Percentiles rank a stretch among this genome's conserved stretches.
Conservation (phyloP, 2,113 vertebrate species). For the Ovibos moschatus region DNA sequence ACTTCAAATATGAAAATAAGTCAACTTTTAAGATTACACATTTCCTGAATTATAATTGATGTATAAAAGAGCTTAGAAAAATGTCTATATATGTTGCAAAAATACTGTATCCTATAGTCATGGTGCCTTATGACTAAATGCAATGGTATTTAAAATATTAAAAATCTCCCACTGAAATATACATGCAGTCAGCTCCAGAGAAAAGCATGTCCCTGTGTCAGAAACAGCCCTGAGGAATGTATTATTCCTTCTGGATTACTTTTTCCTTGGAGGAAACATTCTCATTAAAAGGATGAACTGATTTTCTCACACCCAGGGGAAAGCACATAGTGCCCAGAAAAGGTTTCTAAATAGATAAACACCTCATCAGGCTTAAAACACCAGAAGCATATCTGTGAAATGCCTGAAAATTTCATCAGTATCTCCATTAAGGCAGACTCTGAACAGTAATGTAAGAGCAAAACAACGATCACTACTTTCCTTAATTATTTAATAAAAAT, state of each 20-base stretch:
- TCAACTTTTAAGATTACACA: neutral
- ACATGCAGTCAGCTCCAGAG: conserved; percentile 4
- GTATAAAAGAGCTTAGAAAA: conserved; percentile 9
- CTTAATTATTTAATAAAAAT: neutral
- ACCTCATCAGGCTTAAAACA: neutral
- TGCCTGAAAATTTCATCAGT: neutral
- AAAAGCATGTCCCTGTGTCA: neutral
- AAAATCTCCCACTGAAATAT: conserved; percentile 51
- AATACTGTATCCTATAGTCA: neutral
- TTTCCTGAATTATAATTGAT: neutral
- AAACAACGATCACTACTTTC: neutral
- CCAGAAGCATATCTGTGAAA: neutral
- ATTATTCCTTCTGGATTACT: conserved; percentile 51
- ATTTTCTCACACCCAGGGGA: conserved; percentile 38
- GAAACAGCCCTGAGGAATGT: conserved; percentile 6
- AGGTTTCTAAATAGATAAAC: conserved; percentile 57
- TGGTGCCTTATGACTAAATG: neutral
- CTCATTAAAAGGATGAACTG: conserved; percentile 66
- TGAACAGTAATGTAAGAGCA: neutral
- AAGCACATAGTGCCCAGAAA: conserved; percentile 14
- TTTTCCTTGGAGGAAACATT: conserved; percentile 43
- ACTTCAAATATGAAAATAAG: neutral
- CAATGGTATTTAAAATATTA: conserved; percentile 51
- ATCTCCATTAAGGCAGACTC: neutral
- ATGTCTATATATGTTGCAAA: neutral